Base-by-base conservation (phyloP, 2,797 vertebrate genomes). In the Micropoecilia bifurca region DNA sequence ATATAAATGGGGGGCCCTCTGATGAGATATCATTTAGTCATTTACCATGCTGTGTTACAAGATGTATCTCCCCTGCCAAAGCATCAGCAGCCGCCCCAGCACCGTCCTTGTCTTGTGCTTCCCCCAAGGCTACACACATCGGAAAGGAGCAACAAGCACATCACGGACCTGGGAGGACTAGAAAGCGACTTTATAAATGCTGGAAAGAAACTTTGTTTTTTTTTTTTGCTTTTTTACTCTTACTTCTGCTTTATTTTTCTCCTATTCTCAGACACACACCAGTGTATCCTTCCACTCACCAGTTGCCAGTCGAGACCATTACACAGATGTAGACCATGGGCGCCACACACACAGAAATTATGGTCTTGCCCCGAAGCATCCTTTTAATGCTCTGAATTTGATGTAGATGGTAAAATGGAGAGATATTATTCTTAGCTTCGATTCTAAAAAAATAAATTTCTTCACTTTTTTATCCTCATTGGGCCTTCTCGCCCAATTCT, bases 21-120 rank as follows among this genome's bases (percentile, higher is more conserved):
- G 57, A 61, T 61, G 93, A 94, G 93, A 93, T 94, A 95, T 95
- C 91, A 95, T 95, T 96, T 95, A 95, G 94, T 95, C 92, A 94
- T 95, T 95, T 95, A 93, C 94, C 95, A 94, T 93, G 91, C 94
- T 95, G 95, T 80, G 91, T 90, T 94, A 94, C 94, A 95, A 94
- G 94, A 95, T 94, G 93, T 92, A 95, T 96, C 90, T 94, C 84
- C 88, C 87, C 91, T 86, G 83, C 91, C 87, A 86, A 91, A 89
- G 89, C 89, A 73, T 92, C 92, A 90, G 89, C 91, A 89, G 90
- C 91, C 85, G 89, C 89, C 91, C 83, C 86, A 89, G 87, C 91
- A 94, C 90, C 92, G 94, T 95, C 92, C 95, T 94, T 94, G 94
- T 94, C 95, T 92, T 83, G 89, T 84, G 89, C 93, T 93, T 91